Evolutionary conservation across 2,797 vertebrate genomes (phyloP), one percentile per base, ranked within the genome.

Genomic region (Triplophysa yarkandensis): DNA sequence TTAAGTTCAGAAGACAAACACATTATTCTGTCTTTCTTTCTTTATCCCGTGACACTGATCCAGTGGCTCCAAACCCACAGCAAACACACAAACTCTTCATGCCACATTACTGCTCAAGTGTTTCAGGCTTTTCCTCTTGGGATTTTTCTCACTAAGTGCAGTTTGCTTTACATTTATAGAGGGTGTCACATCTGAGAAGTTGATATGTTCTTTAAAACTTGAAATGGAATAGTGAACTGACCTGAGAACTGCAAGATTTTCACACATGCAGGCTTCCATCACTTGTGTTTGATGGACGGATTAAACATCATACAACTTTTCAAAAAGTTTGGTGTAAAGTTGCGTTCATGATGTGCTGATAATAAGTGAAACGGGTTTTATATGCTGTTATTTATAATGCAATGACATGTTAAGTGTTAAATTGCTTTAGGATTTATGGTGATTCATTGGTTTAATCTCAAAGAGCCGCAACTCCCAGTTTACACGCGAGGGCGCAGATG

Each of bases 1-100:
- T 84, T 57, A 17, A 84, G 78, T 54, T 81, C 87, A 88, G 77
- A 80, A 82, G 86, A 87, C 86, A 84, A 87, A 86, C 85, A 70
- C 46, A 63, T 46, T 64, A 66, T 71, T 68, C 52, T 63, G 39
- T 9, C 30, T 71, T 28, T 50, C 11, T 48, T 44, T 17, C 43
- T 58, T 44, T 63, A 52, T 66, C 64, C 58, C 27, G 28, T 21
- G 36, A 71, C 68, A 32, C 68, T 69, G 54, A 43, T 27, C 43
- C 14, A 70, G n/a, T 19, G 27, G 54, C 39, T 58, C 52, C 17
- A 58, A 58, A 32, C 55, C 27, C 25, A 57, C 54, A 57, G 54
- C 54, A 57, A 43, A 44, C 54, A 70, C n/a, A 8, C 68, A 11
- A 23, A 34, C 54, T 11, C 36, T 70, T 34, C 52, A 58, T 57